These are phyloP conservation scores for Sebastes hubbsi DNA, from an alignment of 2,797 vertebrate species.

Conservation along the genomic window DNA sequence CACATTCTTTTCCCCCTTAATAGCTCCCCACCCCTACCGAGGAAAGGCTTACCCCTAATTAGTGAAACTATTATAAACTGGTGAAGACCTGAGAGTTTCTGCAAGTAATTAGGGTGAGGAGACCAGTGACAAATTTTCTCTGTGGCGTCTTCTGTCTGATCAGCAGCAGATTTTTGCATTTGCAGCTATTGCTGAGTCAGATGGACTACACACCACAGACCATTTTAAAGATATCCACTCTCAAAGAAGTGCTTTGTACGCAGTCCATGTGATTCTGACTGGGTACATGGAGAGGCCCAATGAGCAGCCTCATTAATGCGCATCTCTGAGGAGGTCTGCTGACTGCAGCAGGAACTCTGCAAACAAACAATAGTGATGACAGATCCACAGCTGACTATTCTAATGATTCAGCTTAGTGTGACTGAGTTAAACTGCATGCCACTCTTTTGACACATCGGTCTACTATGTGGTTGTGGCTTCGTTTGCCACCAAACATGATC, in stretches of 20 bases:
- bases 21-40: slow-evolving; percentile 26
- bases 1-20: slow-evolving; percentile 39
- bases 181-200: slow-evolving; percentile 61
- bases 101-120: slow-evolving; percentile 57
- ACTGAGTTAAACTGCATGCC: slow-evolving; percentile 29
- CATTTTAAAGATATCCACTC: slow-evolving; percentile 43
- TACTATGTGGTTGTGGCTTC: slow-evolving; percentile 4
- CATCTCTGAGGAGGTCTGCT: slow-evolving; percentile 66
- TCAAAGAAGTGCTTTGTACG: slow-evolving; percentile 54
- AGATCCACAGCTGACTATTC: slow-evolving; percentile 56
- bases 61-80: slow-evolving; percentile 37
- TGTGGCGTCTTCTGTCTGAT: slow-evolving; percentile 60
- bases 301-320: slow-evolving; percentile 37
- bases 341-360: slow-evolving; percentile 56
- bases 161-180: slow-evolving; percentile 63
- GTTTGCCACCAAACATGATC: slow-evolving; percentile 1
- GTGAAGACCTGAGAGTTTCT: slow-evolving; percentile 44
- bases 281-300: slow-evolving; percentile 26
- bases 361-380: slow-evolving; percentile 66
- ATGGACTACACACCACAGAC: slow-evolving; percentile 52
- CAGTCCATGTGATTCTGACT: slow-evolving; percentile 42
- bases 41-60: slow-evolving; percentile 42
- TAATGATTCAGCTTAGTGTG: slow-evolving; percentile 34
- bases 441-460: slow-evolving; percentile 29
- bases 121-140: slow-evolving; percentile 22